These are phyloP conservation scores for Onychorhynchus coronatus DNA, from an alignment of 2,113 vertebrate species.

Conservation along the genomic window DNA sequence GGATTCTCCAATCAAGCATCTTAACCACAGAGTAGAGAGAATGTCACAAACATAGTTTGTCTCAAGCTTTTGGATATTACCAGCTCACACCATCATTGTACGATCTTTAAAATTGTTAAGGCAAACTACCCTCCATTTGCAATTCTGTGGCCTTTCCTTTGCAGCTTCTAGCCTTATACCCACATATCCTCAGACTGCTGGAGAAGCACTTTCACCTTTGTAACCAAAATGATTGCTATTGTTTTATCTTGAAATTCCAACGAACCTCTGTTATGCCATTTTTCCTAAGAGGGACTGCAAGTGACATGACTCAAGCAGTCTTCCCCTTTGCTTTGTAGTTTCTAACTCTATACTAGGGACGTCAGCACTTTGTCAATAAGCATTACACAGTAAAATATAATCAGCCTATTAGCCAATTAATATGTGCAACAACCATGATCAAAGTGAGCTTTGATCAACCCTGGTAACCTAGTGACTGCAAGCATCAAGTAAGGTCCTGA, in stretches of 20 bases:
- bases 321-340: background rate
- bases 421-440: background rate
- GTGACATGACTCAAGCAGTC: background rate
- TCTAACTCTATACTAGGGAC: background rate
- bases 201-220: background rate
- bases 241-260: background rate
- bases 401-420: background rate
- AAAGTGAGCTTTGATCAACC: background rate
- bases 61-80: background rate
- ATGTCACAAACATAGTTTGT: background rate
- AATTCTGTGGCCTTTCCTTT: background rate
- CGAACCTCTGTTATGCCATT: background rate
- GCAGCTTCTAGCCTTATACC: background rate
- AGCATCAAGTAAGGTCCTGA: background rate
- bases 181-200: background rate
- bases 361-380: background rate
- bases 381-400: background rate
- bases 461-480: background rate
- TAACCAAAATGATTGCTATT: background rate
- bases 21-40: background rate
- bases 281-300: background rate
- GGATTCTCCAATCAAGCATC: background rate
- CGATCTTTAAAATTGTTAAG: background rate
- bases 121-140: background rate
- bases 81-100: background rate